Conservation (phyloP, 2,113 vertebrate species). For the Piaya cayana region DNA sequence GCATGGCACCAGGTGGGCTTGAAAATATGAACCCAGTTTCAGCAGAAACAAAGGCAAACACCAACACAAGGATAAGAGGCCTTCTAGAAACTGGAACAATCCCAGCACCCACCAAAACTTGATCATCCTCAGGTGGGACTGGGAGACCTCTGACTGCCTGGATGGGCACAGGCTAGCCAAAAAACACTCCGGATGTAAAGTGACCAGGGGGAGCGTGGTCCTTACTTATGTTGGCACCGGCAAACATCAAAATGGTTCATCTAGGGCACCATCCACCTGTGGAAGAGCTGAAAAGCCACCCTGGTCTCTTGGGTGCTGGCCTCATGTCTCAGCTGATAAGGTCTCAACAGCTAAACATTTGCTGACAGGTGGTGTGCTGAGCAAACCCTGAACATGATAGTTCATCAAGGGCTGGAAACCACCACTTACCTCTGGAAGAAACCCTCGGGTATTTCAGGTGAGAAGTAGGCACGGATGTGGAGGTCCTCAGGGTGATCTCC, state of each 20-base stretch:
- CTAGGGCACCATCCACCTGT: rapidly evolving
- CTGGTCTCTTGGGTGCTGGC: not conserved
- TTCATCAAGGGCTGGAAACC: not conserved
- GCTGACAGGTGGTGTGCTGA: rapidly evolving
- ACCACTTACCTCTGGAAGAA: conserved; percentile 76
- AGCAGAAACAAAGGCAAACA: not conserved
- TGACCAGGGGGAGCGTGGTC: rapidly evolving
- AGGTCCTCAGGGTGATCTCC: conserved; percentile 67
- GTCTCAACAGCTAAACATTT: not conserved
- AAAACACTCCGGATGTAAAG: not conserved
- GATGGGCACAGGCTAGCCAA: not conserved
- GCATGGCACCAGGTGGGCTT: not conserved
- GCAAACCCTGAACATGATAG: not conserved
- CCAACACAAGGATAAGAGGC: not conserved
- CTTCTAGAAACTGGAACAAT: not conserved
- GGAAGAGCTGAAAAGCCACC: not conserved
- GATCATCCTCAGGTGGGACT: not conserved
- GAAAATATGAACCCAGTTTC: not conserved
- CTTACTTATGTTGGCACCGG: not conserved
- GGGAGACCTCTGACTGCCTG: not conserved
- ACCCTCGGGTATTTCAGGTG: conserved; percentile 70
- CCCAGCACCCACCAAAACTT: not conserved
- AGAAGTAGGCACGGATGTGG: conserved; percentile 69
- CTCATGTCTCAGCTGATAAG: not conserved
- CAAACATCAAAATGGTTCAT: rapidly evolving